These are phyloP conservation scores for Taenaris catops DNA, from an alignment of 2,888 invertebrate genomes.

Conservation along the genomic window DNA sequence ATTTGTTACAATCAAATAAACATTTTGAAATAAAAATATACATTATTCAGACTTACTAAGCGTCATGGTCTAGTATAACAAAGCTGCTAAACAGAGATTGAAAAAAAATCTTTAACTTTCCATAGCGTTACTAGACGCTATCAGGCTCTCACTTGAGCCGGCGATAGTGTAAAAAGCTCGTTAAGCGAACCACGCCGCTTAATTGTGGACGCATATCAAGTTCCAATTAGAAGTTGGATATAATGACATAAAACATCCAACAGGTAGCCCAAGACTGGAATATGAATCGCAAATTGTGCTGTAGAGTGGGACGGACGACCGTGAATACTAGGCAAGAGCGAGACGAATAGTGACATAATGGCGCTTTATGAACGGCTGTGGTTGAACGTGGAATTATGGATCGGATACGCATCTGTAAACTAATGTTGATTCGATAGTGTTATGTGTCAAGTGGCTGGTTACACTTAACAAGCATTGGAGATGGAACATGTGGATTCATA, in stretches of 20 bases:
- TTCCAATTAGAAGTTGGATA: slow-evolving; percentile 65
- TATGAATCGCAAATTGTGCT: slow-evolving; percentile 26
- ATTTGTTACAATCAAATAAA: too few relatives aligned
- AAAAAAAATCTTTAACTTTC: too few relatives aligned
- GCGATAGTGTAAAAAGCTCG: slow-evolving; percentile 56
- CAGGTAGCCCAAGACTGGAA: slow-evolving; percentile 28
- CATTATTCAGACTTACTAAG: too few relatives aligned
- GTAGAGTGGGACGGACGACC: slow-evolving; percentile 18
- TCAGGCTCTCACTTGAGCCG: slow-evolving; percentile 14
- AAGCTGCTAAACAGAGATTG: too few relatives aligned
- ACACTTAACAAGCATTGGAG: slow-evolving; percentile 16
- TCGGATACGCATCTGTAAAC: slow-evolving; percentile 24
- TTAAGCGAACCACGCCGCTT: slow-evolving; percentile 59
- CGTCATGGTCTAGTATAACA: too few relatives aligned
- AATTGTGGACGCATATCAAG: slow-evolving; percentile 70
- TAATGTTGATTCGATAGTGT: slow-evolving; percentile 21
- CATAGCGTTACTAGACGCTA: slow-evolving; percentile 3
- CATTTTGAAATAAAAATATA: too few relatives aligned
- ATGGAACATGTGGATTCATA: slow-evolving; percentile 12
- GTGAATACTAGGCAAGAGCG: slow-evolving; percentile 8
- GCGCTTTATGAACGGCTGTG: slow-evolving; percentile 17
- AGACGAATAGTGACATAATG: slow-evolving; percentile 16
- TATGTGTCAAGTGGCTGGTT: slow-evolving; percentile 11
- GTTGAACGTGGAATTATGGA: slow-evolving; percentile 24
- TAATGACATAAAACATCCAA: slow-evolving; percentile 51